Percentiles rank a stretch among this genome's conserved stretches.
Conservation (phyloP, 2,888 invertebrate genomes). For the Pseudeuparius sepicola region DNA sequence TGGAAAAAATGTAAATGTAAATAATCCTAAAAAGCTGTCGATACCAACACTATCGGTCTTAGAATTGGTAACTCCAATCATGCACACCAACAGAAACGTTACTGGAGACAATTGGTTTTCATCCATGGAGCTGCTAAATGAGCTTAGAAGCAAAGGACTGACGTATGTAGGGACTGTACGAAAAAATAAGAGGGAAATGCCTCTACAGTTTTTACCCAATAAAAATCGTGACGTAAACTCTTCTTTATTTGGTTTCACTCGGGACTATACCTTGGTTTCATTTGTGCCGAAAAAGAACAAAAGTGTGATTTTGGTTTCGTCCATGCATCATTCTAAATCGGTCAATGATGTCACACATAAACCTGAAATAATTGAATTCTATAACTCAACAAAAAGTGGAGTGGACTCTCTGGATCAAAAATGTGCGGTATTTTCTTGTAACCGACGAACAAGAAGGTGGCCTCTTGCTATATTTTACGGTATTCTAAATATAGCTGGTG, state of each 20-base stretch:
- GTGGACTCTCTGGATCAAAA: slow-evolving; percentile 24
- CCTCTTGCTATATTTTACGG: slow-evolving; percentile 21
- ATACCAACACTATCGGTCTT: slow-evolving; percentile 17
- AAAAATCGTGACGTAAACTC: slow-evolving; percentile 12
- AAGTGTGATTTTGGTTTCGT: slow-evolving; percentile 23
- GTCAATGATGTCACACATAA: slow-evolving; percentile 18
- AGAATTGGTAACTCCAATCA: slow-evolving; percentile 18
- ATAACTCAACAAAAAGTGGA: slow-evolving; percentile 25
- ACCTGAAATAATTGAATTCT: slow-evolving; percentile 25
- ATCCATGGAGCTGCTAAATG: slow-evolving; percentile 20
- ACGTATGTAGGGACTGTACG: slow-evolving; percentile 26
- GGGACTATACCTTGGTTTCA: slow-evolving; percentile 20
- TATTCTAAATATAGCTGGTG: slow-evolving; percentile 8
- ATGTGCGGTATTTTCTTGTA: slow-evolving; percentile 23
- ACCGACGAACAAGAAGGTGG: slow-evolving; percentile 24
- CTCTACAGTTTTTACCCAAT: slow-evolving; percentile 25
- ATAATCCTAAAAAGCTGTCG: slow-evolving; percentile 10
- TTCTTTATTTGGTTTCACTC: slow-evolving; percentile 10
- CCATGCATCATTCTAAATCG: slow-evolving; percentile 22
- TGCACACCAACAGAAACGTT: slow-evolving; percentile 23
- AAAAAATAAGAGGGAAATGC: slow-evolving; percentile 29
- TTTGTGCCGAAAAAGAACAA: slow-evolving; percentile 22
- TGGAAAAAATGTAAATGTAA: slow-evolving; percentile 12
- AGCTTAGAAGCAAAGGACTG: slow-evolving; percentile 18
- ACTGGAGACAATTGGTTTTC: slow-evolving; percentile 25